phyloP scores from a whole-genome alignment of 2,797 vertebrate species.

The Notamacropus eugenii region DNA sequence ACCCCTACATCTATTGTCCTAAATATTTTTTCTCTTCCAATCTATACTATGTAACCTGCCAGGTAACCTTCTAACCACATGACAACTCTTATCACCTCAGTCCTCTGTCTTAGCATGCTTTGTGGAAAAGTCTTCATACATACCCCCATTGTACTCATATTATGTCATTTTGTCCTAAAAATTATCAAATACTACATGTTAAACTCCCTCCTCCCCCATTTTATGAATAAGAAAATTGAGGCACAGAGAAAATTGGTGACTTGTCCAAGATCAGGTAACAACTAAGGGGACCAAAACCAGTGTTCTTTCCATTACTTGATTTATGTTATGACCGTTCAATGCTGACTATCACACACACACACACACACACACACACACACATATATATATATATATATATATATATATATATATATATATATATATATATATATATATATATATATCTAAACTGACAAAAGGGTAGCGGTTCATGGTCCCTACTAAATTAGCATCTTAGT shows the following conservation, averaged over 20 bases:
- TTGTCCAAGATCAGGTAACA: neutral
- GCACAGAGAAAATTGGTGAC: neutral
- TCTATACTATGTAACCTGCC: neutral
- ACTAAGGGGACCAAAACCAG: neutral
- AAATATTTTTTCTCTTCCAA: neutral
- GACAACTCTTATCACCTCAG: neutral
- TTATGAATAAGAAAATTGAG: neutral
- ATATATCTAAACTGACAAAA: neutral
- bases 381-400: no score
- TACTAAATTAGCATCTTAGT: neutral
- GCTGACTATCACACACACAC: neutral
- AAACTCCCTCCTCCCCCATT: neutral
- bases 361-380: no score
- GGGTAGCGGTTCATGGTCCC: neutral
- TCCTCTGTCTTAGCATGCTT: neutral
- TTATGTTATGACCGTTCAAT: neutral
- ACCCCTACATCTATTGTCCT: neutral
- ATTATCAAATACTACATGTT: neutral
- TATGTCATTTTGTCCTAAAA: neutral
- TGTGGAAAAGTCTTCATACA: neutral
- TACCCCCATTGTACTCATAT: neutral
- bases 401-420: no score
- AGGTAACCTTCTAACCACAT: neutral
- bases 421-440: no score
- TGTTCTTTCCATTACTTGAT: neutral